Evolutionary conservation across 2,113 vertebrate genomes (phyloP), one percentile per base, ranked within the genome.

Genomic region (Morone saxatilis): DNA sequence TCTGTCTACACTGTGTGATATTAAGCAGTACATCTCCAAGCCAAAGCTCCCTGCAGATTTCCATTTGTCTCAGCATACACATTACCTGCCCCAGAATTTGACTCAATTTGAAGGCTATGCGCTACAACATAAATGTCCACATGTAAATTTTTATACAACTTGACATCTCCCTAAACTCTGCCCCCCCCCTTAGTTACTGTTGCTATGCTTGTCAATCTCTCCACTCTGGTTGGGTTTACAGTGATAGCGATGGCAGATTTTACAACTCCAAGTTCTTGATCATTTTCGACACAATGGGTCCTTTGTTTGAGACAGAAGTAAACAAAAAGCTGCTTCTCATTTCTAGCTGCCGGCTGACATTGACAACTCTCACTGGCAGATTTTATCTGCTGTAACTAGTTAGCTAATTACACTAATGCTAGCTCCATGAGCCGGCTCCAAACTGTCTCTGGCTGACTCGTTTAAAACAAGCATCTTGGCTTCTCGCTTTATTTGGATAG

Each of bases 31-130:
- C 41, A 60, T 73, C 68, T 81, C 31, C 60, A 65, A 65, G 78
- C 87, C 90, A 89, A 91, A 87, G 84, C 78, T 81, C 72, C 53
- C 16, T 56, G 53, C 16, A 54, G 51, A 57, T 36, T 53, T 45
- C 14, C 6, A 19, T 5, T 54, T 45, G 9, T 5, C 48, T 78
- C 13, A n/a, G 4, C 20, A 3, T 1, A 62, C 20, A 63, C 7
- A 17, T 20, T 31, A 43, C 48, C 11, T 36, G 22, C 71, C 47
- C 14, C 66, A 45, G 25, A 40, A 13, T 40, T 14, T 38, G 14
- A 59, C 71, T 53, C 31, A 17, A 1, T n/a, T 51, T 22, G 61
- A 60, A 51, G 54, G 47, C n/a, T 59, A 17, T 4, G 45, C 22
- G n/a, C 47, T 9, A 4, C 31, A 8, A 41, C 45, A 11, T 14